A percentile compares a stretch with the other conserved stretches of the same genome.
Evolutionary conservation across 2,888 invertebrate genomes (phyloP).

Genomic region (Meta bourneti): DNA sequence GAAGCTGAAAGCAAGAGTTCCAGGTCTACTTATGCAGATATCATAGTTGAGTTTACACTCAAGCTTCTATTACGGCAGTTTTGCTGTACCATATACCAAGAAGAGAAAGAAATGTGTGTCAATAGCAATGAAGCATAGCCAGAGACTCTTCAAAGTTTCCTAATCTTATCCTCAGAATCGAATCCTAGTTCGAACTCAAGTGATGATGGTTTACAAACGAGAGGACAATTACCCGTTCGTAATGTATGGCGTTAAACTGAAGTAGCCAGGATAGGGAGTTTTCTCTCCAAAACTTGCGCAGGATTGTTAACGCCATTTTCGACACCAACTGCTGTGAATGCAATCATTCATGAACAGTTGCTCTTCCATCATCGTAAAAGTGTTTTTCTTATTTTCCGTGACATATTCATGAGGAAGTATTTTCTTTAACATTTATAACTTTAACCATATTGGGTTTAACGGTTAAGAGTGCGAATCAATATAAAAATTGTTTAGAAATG

Average conservation of each 20-base stretch:
- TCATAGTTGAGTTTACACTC: not conserved
- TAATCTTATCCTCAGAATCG: constrained; percentile 30
- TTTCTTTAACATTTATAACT: too few species aligned
- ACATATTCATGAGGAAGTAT: not conserved
- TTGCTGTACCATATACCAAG: not conserved
- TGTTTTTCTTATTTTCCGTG: not conserved
- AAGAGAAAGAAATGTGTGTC: constrained; percentile 45
- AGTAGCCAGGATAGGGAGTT: not conserved
- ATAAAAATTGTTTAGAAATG: too few species aligned
- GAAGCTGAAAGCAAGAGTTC: not conserved
- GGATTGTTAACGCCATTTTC: not conserved
- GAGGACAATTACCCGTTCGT: constrained; percentile 38
- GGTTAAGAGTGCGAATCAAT: too few species aligned
- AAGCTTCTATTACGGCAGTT: not conserved
- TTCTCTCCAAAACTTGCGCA: not conserved
- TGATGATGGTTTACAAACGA: constrained; percentile 46
- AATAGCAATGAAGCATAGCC: constrained; percentile 25
- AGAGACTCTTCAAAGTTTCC: constrained; percentile 12
- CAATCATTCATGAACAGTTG: not conserved
- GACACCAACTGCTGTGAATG: not conserved
- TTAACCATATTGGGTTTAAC: too few species aligned
- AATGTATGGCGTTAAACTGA: constrained; percentile 3
- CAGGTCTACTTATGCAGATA: not conserved
- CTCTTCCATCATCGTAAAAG: not conserved
- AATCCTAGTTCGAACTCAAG: constrained; percentile 24